Percentiles rank a stretch among this genome's conserved stretches.
Evolutionary conservation across 2,113 vertebrate species (phyloP).

Genomic region (Passerina amoena): DNA sequence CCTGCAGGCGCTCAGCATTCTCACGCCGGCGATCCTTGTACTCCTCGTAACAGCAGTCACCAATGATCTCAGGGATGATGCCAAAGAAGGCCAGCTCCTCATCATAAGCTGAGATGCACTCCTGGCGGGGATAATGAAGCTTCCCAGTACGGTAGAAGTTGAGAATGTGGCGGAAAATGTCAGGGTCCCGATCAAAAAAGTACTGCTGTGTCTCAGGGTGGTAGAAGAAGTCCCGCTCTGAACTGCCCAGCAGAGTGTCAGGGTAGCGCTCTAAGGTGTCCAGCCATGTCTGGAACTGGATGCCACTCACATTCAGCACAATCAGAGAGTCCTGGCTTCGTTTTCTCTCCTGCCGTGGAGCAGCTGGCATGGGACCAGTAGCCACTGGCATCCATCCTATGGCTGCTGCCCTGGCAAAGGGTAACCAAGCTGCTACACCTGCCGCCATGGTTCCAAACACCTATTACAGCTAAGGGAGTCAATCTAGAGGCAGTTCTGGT

Average conservation of each 20-base stretch:
- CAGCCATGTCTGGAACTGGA: constrained; percentile 93
- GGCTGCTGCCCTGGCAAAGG: constrained; percentile 93
- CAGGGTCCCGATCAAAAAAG: constrained; percentile 97
- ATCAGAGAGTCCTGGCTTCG: constrained; percentile 84
- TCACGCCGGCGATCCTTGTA: constrained; percentile 95
- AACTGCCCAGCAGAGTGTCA: constrained; percentile 94
- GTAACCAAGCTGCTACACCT: constrained; percentile 94
- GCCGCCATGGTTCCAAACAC: constrained; percentile 85
- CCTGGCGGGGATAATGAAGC: constrained; percentile 94
- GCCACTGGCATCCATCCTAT: constrained; percentile 99
- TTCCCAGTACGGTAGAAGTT: constrained; percentile 97
- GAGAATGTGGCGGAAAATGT: constrained; percentile 94
- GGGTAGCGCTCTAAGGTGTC: constrained; percentile 94
- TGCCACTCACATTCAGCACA: constrained; percentile 92
- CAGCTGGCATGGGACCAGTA: constrained; percentile 87
- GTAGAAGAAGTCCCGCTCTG: constrained; percentile 95
- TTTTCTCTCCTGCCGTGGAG: constrained; percentile 81
- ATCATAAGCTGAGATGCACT: constrained; percentile 95
- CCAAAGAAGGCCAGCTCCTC: constrained; percentile 96
- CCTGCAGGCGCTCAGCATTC: constrained; percentile 91
- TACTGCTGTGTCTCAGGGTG: constrained; percentile 91
- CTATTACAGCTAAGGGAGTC: constrained; percentile 28
- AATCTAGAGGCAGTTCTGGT: constrained; percentile 24
- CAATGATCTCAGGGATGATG: constrained; percentile 94
- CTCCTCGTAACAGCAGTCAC: constrained; percentile 97